These are phyloP conservation scores for Psix sp. DNA, from an alignment of 1,140 invertebrate species.

Conservation along the genomic window DNA sequence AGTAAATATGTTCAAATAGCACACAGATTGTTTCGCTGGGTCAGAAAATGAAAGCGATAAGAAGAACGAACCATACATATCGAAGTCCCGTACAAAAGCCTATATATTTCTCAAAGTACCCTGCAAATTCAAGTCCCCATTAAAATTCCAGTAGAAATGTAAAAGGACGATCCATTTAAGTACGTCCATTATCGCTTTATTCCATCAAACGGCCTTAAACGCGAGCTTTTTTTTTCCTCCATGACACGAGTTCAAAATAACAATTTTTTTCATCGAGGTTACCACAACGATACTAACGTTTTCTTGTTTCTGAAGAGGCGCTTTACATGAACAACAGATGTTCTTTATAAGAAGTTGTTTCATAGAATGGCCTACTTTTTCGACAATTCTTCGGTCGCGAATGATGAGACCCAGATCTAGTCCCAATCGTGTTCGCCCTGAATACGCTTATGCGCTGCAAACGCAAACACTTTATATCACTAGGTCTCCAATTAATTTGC, in stretches of 20 bases:
- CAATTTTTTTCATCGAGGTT: slow-evolving; percentile 35
- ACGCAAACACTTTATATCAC: slow-evolving; percentile 12
- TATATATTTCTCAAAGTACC: too few species aligned
- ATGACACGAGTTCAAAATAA: slow-evolving; percentile 32
- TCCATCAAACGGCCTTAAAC: slow-evolving; percentile 71
- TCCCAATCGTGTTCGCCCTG: slow-evolving; percentile 12
- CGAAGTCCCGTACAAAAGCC: too few species aligned
- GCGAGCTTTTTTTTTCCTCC: slow-evolving; percentile 51
- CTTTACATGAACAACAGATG: slow-evolving; percentile 51
- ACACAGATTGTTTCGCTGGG: too few species aligned
- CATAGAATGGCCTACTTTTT: slow-evolving; percentile 56
- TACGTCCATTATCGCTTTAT: too few species aligned
- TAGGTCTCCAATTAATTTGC: too few species aligned
- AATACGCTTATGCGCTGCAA: slow-evolving; percentile 12
- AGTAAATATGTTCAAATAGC: too few species aligned
- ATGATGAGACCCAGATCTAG: slow-evolving; percentile 30
- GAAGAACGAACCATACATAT: too few species aligned
- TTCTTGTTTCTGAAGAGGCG: slow-evolving; percentile 53
- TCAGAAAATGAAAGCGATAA: too few species aligned
- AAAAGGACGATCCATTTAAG: too few species aligned
- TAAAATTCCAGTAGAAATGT: too few species aligned
- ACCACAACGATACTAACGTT: slow-evolving; percentile 30
- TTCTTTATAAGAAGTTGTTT: slow-evolving; percentile 46
- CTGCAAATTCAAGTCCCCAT: too few species aligned
- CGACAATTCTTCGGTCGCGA: slow-evolving; percentile 34